phyloP scores from a whole-genome alignment of 2,888 invertebrate genomes.

The Penaeus monodon region DNA sequence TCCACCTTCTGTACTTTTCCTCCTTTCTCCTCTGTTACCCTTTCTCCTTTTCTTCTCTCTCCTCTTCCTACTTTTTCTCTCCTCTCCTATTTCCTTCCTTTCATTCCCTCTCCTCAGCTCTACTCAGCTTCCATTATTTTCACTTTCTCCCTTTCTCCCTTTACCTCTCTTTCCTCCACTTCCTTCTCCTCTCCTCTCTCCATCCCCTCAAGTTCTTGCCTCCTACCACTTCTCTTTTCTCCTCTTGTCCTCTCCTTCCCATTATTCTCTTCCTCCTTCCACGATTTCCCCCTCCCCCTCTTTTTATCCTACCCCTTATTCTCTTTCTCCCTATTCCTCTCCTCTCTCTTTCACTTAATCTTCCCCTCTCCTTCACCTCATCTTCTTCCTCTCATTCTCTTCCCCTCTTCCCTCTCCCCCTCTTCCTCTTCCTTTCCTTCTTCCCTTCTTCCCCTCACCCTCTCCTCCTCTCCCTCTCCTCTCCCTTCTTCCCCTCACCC shows the following conservation, averaged over 20 bases:
- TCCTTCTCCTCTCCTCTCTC: not conserved
- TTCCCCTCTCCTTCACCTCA: not conserved
- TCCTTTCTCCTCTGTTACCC: not conserved
- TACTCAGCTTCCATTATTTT: not conserved
- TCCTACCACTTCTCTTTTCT: too few species aligned
- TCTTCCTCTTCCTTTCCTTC: not conserved
- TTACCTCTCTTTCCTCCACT: not conserved
- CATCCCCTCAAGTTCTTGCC: too few species aligned
- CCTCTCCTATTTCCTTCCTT: not conserved
- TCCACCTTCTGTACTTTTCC: constrained; percentile 2
- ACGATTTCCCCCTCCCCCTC: not conserved
- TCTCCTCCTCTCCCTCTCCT: not conserved
- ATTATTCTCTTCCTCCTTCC: not conserved
- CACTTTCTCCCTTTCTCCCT: not conserved
- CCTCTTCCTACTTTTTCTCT: not conserved
- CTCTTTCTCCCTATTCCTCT: not conserved
- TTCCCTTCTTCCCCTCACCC: not conserved
- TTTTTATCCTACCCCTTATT: not conserved
- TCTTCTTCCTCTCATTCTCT: not conserved
- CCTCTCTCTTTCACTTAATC: not conserved
- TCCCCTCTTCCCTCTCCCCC: too few species aligned
- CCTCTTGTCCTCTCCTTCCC: not conserved
- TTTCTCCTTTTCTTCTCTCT: not conserved
- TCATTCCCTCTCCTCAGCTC: not conserved
- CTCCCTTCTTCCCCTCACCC: too few species aligned